phyloP scores from a whole-genome alignment of 2,113 vertebrate genomes.

The Enhydra lutris region DNA sequence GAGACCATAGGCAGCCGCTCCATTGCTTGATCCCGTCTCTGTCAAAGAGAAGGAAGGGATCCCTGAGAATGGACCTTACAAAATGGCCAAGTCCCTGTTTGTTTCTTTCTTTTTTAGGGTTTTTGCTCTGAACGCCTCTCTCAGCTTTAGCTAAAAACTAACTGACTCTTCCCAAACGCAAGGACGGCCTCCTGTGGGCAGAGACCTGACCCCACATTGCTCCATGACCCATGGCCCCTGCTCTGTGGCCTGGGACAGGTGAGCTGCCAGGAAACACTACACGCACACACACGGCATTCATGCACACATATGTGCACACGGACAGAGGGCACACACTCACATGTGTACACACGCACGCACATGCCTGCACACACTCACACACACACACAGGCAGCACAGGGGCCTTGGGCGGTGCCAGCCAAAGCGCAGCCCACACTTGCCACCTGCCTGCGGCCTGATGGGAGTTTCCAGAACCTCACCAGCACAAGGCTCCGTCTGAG shows the following conservation, averaged over 20 bases:
- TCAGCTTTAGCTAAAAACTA: neutral
- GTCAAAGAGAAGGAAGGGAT: neutral
- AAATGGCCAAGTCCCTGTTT: neutral
- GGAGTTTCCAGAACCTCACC: conserved; percentile 70
- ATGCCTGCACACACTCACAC: too few relatives aligned
- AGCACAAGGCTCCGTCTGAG: conserved; percentile 42
- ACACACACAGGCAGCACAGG: fast-evolving
- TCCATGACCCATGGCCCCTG: neutral
- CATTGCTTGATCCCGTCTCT: neutral
- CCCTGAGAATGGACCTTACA: neutral
- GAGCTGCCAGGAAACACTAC: conserved; percentile 18
- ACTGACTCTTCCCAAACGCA: neutral
- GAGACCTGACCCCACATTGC: neutral
- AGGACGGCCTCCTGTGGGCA: neutral
- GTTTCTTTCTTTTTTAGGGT: neutral
- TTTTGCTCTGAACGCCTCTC: neutral
- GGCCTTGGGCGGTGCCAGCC: neutral
- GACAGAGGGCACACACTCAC: neutral
- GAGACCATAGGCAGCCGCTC: neutral
- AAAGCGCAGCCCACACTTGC: conserved; percentile 33
- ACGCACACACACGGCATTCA: fast-evolving
- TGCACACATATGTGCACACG: neutral
- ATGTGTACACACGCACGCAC: too few relatives aligned
- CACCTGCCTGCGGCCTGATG: conserved; percentile 43
- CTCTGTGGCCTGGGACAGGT: neutral